Evolutionary conservation across 2,888 invertebrate genomes (phyloP).

Genomic region (Nemurella pictetii): DNA sequence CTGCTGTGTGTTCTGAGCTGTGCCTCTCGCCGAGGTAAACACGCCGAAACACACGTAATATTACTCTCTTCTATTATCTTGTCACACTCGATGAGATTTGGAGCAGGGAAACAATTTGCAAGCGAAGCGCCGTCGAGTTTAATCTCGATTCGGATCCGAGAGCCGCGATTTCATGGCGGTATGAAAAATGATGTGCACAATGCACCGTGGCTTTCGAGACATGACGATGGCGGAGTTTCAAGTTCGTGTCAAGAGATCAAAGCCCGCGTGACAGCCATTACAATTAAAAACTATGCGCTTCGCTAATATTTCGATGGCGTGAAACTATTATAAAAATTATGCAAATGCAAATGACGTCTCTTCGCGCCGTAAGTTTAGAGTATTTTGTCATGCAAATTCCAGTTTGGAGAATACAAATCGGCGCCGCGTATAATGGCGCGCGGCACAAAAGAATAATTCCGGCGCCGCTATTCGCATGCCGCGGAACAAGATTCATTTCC

Average conservation of each 20-base stretch:
- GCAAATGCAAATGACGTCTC: background rate
- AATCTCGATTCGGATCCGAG: background rate
- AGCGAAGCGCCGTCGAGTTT: background rate
- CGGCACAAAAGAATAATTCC: background rate
- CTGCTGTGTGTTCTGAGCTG: background rate
- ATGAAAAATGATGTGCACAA: background rate
- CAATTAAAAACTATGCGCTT: background rate
- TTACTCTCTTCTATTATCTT: slow-evolving; percentile 1
- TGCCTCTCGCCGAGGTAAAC: background rate
- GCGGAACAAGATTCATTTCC: background rate
- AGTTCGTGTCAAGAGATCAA: background rate
- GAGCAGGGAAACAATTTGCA: background rate
- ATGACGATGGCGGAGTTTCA: background rate
- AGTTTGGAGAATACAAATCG: background rate
- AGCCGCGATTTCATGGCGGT: background rate
- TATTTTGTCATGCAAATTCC: background rate
- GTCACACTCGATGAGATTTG: background rate
- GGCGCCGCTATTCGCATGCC: background rate
- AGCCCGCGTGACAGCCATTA: background rate
- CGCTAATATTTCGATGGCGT: background rate
- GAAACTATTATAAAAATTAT: background rate
- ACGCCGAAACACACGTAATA: background rate
- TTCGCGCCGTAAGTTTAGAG: background rate
- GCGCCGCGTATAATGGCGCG: background rate
- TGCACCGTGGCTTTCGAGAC: background rate